Base-by-base conservation (phyloP, 2,888 invertebrate species). In the Chrysolina americana region DNA sequence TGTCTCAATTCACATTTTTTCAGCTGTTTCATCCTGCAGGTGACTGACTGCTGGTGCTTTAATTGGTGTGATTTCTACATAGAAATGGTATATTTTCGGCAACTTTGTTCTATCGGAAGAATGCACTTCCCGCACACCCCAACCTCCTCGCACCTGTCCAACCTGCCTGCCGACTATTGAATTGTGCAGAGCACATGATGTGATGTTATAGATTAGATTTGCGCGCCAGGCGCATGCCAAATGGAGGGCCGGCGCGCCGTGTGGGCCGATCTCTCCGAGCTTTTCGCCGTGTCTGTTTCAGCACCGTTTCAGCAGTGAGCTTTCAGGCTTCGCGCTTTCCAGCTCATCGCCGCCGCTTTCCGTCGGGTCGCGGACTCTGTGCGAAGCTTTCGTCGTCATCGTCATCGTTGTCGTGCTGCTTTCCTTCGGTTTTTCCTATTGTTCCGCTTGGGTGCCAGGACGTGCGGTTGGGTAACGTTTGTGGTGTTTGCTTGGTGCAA, bases 151-250 rank as follows among this genome's bases (percentile, higher is more conserved):
- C 76, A 76, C 76, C 76, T 79, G 79, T 80, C 80, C 78, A 77
- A 79, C 78, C 77, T 11, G 50, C 59, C 15, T 74, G 76, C 78
- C 76, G 76, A 81, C 79, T 81, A 82, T 82, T 77, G 82, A 78
- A 83, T 82, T 80, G 81, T 81, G 80, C 80, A 79, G 71, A 75
- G 81, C 81, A 81, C 82, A 82, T 82, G 80, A 81, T 85, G 85
- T 85, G 85, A 86, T 86, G 85, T 87, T 87, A 87, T 87, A 87
- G 87, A 87, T 87, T 87, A 87, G 87, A 87, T 87, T 86, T 85
- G 85, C 79, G 77, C 77, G 79, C 50, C 50, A 80, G 84, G 87
- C 87, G 87, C 87, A 87, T 87, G 87, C 84, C 86, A 85, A 82
- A 83, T 85, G 77, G 75, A 75, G 69, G 74, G 77, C 76, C 76